A percentile compares a stretch with the other conserved stretches of the same genome.
Conservation (phyloP, 2,888 invertebrate species). For the Philonicus albiceps region DNA sequence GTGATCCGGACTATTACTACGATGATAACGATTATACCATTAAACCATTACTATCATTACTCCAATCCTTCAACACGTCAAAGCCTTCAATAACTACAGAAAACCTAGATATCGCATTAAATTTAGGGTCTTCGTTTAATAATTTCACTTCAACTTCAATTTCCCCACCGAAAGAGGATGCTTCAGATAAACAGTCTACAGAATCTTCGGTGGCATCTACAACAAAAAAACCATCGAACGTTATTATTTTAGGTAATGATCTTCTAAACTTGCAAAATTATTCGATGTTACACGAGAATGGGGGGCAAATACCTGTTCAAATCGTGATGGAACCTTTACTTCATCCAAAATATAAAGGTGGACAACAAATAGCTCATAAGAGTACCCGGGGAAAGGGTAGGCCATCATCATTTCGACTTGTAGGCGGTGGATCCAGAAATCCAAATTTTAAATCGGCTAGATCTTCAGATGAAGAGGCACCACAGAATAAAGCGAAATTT, state of each 20-base stretch:
- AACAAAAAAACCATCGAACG: neutral
- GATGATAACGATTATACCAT: conserved; percentile 60
- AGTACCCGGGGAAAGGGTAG: neutral
- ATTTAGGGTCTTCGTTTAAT: neutral
- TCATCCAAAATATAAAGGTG: conserved; percentile 16
- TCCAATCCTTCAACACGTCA: neutral
- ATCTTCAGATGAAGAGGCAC: neutral
- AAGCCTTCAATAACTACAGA: neutral
- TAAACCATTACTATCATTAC: conserved; percentile 53
- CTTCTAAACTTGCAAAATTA: neutral
- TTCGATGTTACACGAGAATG: neutral
- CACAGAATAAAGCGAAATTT: neutral
- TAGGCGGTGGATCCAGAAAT: neutral
- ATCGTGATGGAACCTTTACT: conserved; percentile 39
- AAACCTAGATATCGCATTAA: neutral
- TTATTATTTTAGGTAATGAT: neutral
- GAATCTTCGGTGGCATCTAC: neutral
- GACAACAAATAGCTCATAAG: neutral
- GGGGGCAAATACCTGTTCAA: neutral
- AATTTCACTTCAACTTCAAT: neutral
- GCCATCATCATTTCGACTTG: neutral
- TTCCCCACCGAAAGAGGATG: neutral
- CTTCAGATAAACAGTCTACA: neutral
- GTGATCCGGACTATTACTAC: conserved; percentile 57
- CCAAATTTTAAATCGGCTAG: neutral